Conservation (phyloP, 2,113 vertebrate genomes). For the Micronycteris hirsuta region DNA sequence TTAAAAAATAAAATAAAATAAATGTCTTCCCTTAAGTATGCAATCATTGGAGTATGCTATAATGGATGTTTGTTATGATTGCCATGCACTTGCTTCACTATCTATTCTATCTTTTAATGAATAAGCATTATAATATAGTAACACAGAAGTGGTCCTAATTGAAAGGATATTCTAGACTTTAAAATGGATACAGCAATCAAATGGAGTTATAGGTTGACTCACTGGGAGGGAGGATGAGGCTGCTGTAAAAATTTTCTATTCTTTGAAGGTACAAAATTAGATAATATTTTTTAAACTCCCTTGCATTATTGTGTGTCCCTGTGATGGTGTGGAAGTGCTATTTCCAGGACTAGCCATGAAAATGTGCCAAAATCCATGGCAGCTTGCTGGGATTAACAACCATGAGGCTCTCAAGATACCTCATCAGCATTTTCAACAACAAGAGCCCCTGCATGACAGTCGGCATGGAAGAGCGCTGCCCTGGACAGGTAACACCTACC, state of each 20-base stretch:
- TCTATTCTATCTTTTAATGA: neutral
- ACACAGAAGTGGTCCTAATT: neutral
- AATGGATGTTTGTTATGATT: neutral
- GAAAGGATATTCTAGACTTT: neutral
- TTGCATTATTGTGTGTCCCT: neutral
- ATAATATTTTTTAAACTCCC: neutral
- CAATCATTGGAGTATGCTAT: neutral
- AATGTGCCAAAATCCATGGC: neutral
- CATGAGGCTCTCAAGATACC: neutral
- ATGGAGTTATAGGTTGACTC: neutral
- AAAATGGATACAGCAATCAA: neutral
- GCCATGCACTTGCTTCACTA: neutral
- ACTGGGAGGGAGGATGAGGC: neutral
- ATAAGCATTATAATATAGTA: neutral
- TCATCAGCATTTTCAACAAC: neutral
- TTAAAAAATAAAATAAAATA: no score
- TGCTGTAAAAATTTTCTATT: neutral
- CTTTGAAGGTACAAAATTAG: neutral
- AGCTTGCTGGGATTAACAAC: neutral
- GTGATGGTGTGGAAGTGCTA: neutral
- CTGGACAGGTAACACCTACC: neutral
- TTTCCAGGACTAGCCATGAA: neutral
- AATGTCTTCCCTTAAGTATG: neutral
- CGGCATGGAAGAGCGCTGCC: neutral
- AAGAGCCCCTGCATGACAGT: neutral